Evolutionary conservation across 2,113 vertebrate genomes (phyloP), one percentile per base, ranked within the genome.

Genomic region (Trachemys scripta): DNA sequence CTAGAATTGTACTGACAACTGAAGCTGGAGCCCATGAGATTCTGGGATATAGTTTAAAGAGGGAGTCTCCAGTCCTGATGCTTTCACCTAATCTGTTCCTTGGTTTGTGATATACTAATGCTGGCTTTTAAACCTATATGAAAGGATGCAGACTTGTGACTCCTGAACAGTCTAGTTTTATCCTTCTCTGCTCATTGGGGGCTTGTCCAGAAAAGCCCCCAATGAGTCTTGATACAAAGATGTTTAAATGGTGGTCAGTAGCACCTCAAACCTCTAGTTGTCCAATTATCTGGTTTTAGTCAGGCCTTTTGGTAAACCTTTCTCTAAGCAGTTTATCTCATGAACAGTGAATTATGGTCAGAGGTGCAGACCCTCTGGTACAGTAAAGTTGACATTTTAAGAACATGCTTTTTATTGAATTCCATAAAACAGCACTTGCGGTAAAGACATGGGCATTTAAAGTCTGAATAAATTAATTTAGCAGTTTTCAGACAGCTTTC

Each of bases 251-350:
- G 9, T 75, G n/a, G 25, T 75, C 62, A 42, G 45, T 78, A 47
- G 75, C 75, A 78, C 24, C 13, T 78, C 42, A 7, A 11, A 47
- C 22, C 38, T 31, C 29, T 27, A 27, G 8, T 76, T 53, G 45
- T 79, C 87, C 84, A 45, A 12, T 88, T 94, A 81, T 31, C 79
- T 90, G 4, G 31, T 81, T 93, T 92, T 87, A 91, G 82, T 22
- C 50, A 87, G n/a, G 35, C 38, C 5, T 72, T 31, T 69, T 85
- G 25, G 80, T 97, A 12, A 85, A 45, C 80, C 6, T 47, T n/a
- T 31, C 38, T 82, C 38, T 56, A 7, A 47, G 19, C 35, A 45
- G 47, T 20, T 5, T 25, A 47, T 42, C 20, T 76, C 47, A 14
- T 17, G 56, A 38, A 92, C 35, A 82, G 75, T 78, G 72, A 54